phyloP scores from a whole-genome alignment of 2,113 vertebrate genomes.

The Zosterops hypoxanthus region DNA sequence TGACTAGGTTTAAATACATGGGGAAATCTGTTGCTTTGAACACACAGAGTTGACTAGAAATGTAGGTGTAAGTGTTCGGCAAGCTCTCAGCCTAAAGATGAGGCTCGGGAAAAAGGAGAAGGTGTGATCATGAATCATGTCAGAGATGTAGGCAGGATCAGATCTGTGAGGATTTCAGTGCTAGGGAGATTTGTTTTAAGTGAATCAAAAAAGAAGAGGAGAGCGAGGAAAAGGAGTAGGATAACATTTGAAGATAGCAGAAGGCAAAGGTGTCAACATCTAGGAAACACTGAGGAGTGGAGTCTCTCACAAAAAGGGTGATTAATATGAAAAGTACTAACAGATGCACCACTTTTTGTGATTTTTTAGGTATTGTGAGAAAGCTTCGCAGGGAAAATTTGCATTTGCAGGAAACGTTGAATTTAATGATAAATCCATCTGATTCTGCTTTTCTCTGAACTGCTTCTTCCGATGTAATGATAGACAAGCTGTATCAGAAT shows the following conservation, averaged over 20 bases:
- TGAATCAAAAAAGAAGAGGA: not conserved
- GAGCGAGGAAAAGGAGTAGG: not conserved
- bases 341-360: not conserved
- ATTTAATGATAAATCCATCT: not conserved
- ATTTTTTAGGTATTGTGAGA: not conserved
- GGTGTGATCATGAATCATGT: constrained; percentile 56
- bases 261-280: not conserved
- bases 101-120: not conserved
- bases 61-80: constrained; percentile 35
- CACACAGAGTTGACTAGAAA: not conserved
- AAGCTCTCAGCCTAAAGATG: not conserved
- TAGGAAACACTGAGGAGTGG: not conserved
- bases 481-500: not conserved
- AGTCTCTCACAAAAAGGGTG: not conserved
- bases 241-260: not conserved
- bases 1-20: not conserved
- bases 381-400: not conserved
- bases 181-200: not conserved
- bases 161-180: not conserved
- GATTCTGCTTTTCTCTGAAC: not conserved
- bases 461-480: not conserved
- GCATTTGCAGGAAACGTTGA: not conserved
- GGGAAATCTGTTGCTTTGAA: constrained; percentile 17
- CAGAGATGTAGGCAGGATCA: constrained; percentile 28
- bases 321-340: not conserved